A percentile compares a stretch with the other conserved stretches of the same genome.
Conservation (phyloP, 2,113 vertebrate genomes). For the crab-eating macaque (Macaca fascicularis) region DNA sequence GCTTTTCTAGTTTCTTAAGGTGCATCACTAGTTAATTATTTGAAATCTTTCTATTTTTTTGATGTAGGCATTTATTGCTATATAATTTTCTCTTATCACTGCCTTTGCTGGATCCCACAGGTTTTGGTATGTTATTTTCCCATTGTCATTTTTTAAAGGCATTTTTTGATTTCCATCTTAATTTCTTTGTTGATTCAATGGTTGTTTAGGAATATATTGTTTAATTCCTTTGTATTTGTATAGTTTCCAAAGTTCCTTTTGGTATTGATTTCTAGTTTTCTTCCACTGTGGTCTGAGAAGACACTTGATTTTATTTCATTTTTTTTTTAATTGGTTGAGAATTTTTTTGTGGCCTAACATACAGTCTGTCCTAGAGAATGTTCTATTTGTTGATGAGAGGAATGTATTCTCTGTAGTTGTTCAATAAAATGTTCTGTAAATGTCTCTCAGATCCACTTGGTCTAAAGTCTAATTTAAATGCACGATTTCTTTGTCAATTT, state of each 20-base stretch:
- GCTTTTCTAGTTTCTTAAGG: neutral
- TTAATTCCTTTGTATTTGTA: neutral
- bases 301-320: neutral
- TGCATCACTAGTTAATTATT: neutral
- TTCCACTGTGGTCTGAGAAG: neutral
- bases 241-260: neutral
- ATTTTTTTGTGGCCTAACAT: neutral
- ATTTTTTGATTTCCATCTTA: neutral
- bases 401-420: neutral
- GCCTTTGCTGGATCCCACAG: neutral
- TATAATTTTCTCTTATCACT: neutral
- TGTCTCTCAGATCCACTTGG: too few species aligned
- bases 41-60: neutral
- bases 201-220: neutral
- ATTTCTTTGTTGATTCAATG: neutral
- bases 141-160: neutral
- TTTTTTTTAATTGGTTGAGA: neutral
- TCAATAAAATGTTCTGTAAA: neutral
- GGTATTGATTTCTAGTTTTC: neutral
- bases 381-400: neutral
- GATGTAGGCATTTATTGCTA: neutral
- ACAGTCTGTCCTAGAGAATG: neutral
- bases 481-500: too few species aligned
- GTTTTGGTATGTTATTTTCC: neutral
- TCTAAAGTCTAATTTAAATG: too few species aligned